phyloP scores from a whole-genome alignment of 2,797 vertebrate species.

The Otolemur crassicaudatus region DNA sequence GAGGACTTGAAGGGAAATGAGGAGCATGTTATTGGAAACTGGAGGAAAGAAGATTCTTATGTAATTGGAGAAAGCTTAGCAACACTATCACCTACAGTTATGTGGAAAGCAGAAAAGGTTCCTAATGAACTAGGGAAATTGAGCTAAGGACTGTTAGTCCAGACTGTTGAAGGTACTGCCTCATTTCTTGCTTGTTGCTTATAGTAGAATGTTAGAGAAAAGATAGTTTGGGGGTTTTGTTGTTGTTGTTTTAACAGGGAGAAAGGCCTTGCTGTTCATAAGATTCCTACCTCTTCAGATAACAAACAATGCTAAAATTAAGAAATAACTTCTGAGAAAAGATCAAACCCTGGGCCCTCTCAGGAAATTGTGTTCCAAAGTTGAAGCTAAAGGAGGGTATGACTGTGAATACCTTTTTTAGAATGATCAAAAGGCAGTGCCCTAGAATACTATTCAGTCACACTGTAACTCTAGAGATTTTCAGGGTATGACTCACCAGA shows the following conservation, averaged over 20 bases:
- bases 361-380: neutral
- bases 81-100: neutral
- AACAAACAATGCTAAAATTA: neutral
- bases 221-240: neutral
- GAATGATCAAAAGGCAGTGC: neutral
- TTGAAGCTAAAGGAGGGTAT: neutral
- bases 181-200: neutral
- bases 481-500: neutral
- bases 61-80: neutral
- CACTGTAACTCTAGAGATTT: neutral
- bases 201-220: neutral
- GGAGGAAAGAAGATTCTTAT: neutral
- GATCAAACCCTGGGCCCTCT: neutral
- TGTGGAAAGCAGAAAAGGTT: neutral
- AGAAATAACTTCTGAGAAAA: neutral
- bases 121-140: neutral
- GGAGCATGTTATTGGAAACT: neutral
- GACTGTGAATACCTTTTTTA: neutral
- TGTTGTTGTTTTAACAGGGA: neutral
- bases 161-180: neutral
- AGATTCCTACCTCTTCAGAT: neutral
- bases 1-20: neutral
- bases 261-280: neutral
- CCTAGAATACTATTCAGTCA: fast-evolving
- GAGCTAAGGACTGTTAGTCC: neutral